Evolutionary conservation across 2,113 vertebrate genomes (phyloP), one percentile per base, ranked within the genome.

Genomic region (Cryptomyrus ogoouensis): DNA sequence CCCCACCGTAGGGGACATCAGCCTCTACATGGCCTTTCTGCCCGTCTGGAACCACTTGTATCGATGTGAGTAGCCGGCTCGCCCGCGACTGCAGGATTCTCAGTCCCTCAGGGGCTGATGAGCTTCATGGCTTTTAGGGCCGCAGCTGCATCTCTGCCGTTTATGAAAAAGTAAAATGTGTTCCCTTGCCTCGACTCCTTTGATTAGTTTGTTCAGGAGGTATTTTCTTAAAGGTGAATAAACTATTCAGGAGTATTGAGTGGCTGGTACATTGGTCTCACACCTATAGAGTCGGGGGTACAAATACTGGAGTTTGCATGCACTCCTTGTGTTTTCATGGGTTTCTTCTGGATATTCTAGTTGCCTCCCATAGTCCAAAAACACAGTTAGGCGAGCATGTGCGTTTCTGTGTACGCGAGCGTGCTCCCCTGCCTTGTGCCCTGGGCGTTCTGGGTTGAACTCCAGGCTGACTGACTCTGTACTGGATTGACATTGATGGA

Each of bases 11-110:
- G 98, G 98, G 87, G 98, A 99, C 0, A 94, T 98, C 47, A 96
- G 98, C 0, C 96, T 99, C 89, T 99, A 99, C 95, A 95, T 99
- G 98, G 96, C 98, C 88, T 98, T 99, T 94, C 96, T 99, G 2
- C 98, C 98, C 0, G 95, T 97, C 91, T 99, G 98, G 98, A 97
- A 90, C 92, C 97, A 99, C 93, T 96, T 99, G 31, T 97, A 97
- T 95, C 96, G 97, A 96, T 99, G 98, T 88, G 88, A 88, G 87
- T 88, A n/a, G 39, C 15, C 21, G 8, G 2, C 9, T 24, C 83
- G 24, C 47, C n/a, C 10, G 3, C 3, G 5, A 46, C 15, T 86
- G n/a, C 27, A 13, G 47, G 5, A 85, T 21, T 84, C n/a, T 13
- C 2, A 6, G 27, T 31, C 66, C 66, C 66, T 58, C 19, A 24